phyloP scores from a whole-genome alignment of 2,888 invertebrate species.

The Hypselothyrea guttata region DNA sequence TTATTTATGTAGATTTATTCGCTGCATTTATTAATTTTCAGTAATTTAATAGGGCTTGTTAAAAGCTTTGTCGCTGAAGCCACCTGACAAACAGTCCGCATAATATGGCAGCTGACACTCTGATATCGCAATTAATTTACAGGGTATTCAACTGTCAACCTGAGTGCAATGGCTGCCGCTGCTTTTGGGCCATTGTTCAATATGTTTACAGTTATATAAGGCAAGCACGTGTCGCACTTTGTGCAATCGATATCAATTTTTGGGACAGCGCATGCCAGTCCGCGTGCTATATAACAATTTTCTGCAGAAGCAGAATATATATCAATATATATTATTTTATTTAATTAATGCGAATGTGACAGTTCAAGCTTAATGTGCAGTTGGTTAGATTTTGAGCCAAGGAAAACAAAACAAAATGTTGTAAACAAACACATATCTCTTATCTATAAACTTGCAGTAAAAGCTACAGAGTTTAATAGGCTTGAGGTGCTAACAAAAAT shows the following conservation, averaged over 20 bases:
- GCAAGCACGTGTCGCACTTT: slow-evolving; percentile 43
- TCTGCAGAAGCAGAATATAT: background rate
- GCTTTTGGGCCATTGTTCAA: background rate
- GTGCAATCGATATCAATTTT: slow-evolving; percentile 51
- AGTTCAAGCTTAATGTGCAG: slow-evolving; percentile 8
- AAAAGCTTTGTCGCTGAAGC: no score
- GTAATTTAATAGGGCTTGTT: no score
- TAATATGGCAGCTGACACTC: no score
- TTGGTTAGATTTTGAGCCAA: background rate
- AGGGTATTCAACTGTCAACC: slow-evolving; percentile 25
- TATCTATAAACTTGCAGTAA: no score
- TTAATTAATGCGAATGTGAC: slow-evolving; percentile 15
- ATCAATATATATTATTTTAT: background rate
- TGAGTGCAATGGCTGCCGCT: slow-evolving; percentile 12
- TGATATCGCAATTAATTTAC: background rate
- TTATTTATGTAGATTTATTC: no score
- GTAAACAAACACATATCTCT: no score
- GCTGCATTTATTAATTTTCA: no score
- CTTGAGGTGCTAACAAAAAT: slow-evolving; percentile 11
- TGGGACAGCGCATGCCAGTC: slow-evolving; percentile 20
- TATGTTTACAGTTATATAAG: slow-evolving; percentile 26
- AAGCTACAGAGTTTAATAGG: slow-evolving; percentile 37
- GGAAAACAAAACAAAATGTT: no score
- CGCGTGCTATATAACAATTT: slow-evolving; percentile 15
- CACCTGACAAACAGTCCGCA: no score